Evolutionary conservation across 2,113 vertebrate species (phyloP).

Genomic region (Connochaetes taurinus): DNA sequence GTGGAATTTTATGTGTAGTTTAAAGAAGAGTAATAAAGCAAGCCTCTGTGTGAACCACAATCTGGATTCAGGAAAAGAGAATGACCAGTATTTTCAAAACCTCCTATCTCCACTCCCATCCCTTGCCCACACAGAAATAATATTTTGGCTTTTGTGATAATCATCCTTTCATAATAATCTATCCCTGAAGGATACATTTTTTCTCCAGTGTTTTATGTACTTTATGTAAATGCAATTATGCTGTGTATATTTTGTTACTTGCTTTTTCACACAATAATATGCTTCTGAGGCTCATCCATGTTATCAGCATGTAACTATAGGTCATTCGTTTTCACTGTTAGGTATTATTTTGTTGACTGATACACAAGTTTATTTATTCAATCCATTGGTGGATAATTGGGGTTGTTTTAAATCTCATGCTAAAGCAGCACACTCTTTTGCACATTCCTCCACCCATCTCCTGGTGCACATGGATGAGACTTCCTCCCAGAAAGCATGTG

Average conservation of each 20-base stretch:
- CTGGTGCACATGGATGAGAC: neutral
- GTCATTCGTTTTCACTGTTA: neutral
- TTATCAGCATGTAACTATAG: neutral
- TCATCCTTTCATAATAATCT: neutral
- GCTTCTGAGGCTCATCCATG: neutral
- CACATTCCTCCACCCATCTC: accelerated
- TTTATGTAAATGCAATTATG: neutral
- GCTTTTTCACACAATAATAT: neutral
- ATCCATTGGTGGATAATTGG: neutral
- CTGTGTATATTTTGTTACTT: neutral
- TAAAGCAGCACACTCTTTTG: neutral
- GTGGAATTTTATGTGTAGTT: neutral
- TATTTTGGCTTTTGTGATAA: neutral
- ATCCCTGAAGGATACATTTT: neutral
- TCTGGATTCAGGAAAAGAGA: neutral
- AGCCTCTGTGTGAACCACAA: neutral
- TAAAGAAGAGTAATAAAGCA: neutral
- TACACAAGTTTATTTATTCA: neutral
- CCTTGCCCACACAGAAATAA: neutral
- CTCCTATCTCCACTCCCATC: neutral
- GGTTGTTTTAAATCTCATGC: neutral
- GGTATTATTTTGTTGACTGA: neutral
- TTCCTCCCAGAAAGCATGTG: neutral
- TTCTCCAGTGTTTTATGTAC: neutral
- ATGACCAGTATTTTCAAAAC: neutral